These are phyloP conservation scores for Brassicogethes aeneus DNA, from an alignment of 2,888 invertebrate species.

Conservation along the genomic window DNA sequence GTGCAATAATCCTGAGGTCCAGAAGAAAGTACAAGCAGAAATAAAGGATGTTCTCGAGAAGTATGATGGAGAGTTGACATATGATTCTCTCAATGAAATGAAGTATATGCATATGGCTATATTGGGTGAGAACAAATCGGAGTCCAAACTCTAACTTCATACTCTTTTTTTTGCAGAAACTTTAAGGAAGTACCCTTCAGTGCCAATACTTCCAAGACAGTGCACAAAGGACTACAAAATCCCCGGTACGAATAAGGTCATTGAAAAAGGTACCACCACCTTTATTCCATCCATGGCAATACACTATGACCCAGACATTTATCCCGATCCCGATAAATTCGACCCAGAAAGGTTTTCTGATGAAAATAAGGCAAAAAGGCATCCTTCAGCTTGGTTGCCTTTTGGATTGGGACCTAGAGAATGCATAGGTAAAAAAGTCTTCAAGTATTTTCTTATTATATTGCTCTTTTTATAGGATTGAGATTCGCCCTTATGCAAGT, in stretches of 20 bases:
- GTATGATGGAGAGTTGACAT: slow-evolving; percentile 14
- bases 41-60: slow-evolving; percentile 13
- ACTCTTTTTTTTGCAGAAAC: slow-evolving; percentile 8
- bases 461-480: not conserved
- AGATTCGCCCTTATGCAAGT: not conserved
- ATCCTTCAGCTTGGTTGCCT: slow-evolving; percentile 23
- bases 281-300: slow-evolving; percentile 27
- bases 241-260: slow-evolving; percentile 5
- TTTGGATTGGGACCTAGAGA: slow-evolving; percentile 16
- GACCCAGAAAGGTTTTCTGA: slow-evolving; percentile 31
- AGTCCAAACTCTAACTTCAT: not conserved
- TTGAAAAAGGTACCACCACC: slow-evolving; percentile 9
- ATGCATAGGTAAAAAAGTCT: slow-evolving; percentile 12
- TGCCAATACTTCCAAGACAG: slow-evolving; percentile 8
- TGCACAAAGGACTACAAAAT: slow-evolving; percentile 14
- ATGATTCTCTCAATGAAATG: slow-evolving; percentile 18
- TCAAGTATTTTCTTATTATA: too few relatives aligned
- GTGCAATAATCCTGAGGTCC: slow-evolving; percentile 15
- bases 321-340: slow-evolving; percentile 33
- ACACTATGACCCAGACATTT: slow-evolving; percentile 34
- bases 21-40: slow-evolving; percentile 16
- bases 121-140: slow-evolving; percentile 10
- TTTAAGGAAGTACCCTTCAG: slow-evolving; percentile 17
- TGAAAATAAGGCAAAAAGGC: slow-evolving; percentile 23
- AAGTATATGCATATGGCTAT: slow-evolving; percentile 16